These are phyloP conservation scores for Anoplopoma fimbria DNA, from an alignment of 2,113 vertebrate species.

Conservation along the genomic window DNA sequence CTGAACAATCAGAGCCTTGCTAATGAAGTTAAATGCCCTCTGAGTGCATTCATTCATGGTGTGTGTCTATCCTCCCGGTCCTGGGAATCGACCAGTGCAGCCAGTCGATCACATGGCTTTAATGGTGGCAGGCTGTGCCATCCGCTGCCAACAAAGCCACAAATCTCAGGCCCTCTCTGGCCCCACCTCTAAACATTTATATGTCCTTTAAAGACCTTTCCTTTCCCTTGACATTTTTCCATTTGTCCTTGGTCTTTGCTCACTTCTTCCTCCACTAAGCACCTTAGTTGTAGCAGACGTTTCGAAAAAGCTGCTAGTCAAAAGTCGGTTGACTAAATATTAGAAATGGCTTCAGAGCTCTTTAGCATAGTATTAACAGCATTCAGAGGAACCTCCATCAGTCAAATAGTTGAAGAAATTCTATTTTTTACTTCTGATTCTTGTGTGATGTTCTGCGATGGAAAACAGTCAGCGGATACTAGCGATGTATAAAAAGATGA, in stretches of 20 bases:
- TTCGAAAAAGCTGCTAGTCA: neutral
- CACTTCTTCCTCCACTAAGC: neutral
- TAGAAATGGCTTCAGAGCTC: neutral
- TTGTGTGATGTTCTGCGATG: too few relatives aligned
- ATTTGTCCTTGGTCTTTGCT: neutral
- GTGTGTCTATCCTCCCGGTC: constrained; percentile 26
- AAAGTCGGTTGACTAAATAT: neutral
- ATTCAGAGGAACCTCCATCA: too few relatives aligned
- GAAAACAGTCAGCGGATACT: neutral
- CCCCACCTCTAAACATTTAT: neutral
- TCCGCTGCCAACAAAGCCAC: constrained; percentile 67
- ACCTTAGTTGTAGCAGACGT: neutral
- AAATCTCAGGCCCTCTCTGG: constrained; percentile 41
- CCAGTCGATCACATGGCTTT: constrained; percentile 69
- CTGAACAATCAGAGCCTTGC: constrained; percentile 36
- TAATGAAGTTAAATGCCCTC: constrained; percentile 45
- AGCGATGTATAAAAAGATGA: neutral
- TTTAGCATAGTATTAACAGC: neutral
- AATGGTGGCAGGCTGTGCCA: constrained; percentile 76
- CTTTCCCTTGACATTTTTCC: constrained; percentile 3
- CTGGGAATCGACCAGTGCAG: constrained; percentile 53
- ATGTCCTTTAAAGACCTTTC: constrained; percentile 25
- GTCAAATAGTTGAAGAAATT: neutral
- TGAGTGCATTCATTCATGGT: constrained; percentile 54
- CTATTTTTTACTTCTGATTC: neutral